Evolutionary conservation across 2,888 invertebrate species (phyloP).

Genomic region (Cartodere bifasciata): DNA sequence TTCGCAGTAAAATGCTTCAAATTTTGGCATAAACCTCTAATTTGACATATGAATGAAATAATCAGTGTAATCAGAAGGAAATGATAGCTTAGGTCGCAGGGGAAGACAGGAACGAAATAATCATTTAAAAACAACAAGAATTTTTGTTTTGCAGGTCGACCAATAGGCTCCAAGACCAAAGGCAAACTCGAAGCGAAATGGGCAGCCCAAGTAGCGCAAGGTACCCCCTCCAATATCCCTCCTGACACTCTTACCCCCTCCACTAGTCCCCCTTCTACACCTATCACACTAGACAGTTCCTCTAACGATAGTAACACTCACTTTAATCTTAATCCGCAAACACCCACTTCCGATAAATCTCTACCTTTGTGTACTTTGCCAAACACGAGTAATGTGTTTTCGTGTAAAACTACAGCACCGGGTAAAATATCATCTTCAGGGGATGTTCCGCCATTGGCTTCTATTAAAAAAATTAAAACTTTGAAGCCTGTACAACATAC

Average conservation of each 20-base stretch:
- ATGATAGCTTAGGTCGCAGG: no score
- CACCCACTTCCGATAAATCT: neutral
- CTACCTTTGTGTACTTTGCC: no score
- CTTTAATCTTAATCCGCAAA: conserved; percentile 4
- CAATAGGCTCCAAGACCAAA: conserved; percentile 32
- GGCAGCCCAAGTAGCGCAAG: conserved; percentile 29
- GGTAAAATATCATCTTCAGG: no score
- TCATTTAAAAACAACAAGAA: no score
- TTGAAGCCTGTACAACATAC: conserved; percentile 1
- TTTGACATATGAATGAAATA: no score
- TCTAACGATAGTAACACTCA: conserved; percentile 14
- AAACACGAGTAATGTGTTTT: no score
- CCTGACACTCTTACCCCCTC: conserved; percentile 12
- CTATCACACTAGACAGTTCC: conserved; percentile 12
- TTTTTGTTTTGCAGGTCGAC: conserved; percentile 45
- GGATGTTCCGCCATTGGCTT: no score
- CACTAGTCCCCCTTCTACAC: conserved; percentile 15
- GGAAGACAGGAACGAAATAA: no score
- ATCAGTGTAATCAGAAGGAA: no score
- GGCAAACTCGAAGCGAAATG: conserved; percentile 28
- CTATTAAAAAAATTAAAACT: conserved; percentile 5
- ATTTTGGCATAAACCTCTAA: no score
- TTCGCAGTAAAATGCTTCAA: no score
- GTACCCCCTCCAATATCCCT: conserved; percentile 22
- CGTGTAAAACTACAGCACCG: no score